A percentile compares a stretch with the other conserved stretches of the same genome.
phyloP scores from a whole-genome alignment of 1,140 invertebrate genomes.

The Subanguina moxae region DNA sequence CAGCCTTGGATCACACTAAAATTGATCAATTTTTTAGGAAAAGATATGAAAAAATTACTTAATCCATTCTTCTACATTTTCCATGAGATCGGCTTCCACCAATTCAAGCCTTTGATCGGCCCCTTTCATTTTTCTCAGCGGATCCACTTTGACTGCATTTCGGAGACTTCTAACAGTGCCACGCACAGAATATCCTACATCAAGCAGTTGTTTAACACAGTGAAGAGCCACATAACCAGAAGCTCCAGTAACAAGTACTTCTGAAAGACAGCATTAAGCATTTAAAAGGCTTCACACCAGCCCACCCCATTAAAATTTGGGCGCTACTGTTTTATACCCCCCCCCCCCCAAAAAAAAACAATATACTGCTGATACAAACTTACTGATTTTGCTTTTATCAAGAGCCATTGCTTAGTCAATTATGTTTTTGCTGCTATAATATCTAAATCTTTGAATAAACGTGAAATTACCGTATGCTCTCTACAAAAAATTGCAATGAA shows the following conservation, averaged over 20 bases:
- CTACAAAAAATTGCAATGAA: no score
- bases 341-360: no score
- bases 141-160: slow-evolving; percentile 61
- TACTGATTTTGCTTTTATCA: no score
- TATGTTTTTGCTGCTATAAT: no score
- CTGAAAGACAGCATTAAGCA: slow-evolving; percentile 45
- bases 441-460: no score
- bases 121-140: slow-evolving; percentile 55
- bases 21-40: slow-evolving; percentile 17
- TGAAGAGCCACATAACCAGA: slow-evolving; percentile 65
- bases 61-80: slow-evolving; percentile 26
- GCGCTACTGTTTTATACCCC: no score
- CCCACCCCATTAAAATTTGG: no score
- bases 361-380: no score
- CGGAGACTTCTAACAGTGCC: slow-evolving; percentile 64
- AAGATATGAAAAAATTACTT: slow-evolving; percentile 15
- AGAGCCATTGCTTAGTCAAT: no score
- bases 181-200: slow-evolving; percentile 63
- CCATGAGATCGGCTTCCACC: slow-evolving; percentile 61
- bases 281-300: no score
- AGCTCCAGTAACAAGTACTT: slow-evolving; percentile 66
- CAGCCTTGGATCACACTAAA: slow-evolving; percentile 64
- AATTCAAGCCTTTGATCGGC: slow-evolving; percentile 61
- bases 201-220: slow-evolving; percentile 64
- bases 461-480: no score